phyloP scores from a whole-genome alignment of 2,797 vertebrate species.

The Trichosurus vulpecula region DNA sequence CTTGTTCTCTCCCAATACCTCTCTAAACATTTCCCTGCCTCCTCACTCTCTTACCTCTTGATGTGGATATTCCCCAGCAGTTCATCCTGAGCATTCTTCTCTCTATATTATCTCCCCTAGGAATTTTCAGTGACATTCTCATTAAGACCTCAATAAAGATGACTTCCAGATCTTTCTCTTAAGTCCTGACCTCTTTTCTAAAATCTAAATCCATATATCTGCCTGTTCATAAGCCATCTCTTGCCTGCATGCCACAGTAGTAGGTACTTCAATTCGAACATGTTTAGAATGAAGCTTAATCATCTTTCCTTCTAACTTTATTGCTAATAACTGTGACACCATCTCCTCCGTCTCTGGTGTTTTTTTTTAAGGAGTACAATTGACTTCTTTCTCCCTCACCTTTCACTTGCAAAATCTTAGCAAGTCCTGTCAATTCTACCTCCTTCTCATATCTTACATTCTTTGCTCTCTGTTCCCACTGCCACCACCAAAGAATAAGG shows the following conservation, averaged over 20 bases:
- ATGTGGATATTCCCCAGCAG: neutral
- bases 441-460: neutral
- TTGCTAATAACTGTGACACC: neutral
- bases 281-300: neutral
- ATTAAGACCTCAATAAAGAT: neutral
- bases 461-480: neutral
- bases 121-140: neutral
- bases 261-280: neutral
- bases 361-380: too few relatives aligned
- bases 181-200: neutral
- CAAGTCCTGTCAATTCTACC: neutral
- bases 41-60: neutral
- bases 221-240: neutral
- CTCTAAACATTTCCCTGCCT: neutral
- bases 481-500: neutral
- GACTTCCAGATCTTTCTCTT: neutral
- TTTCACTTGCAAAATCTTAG: neutral
- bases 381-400: neutral
- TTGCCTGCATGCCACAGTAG: neutral
- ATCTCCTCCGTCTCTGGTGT: neutral
- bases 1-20: neutral
- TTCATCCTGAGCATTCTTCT: neutral
- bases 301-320: neutral
- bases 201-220: neutral
- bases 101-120: neutral